Percentiles rank a stretch among this genome's conserved stretches.
Conservation (phyloP, 64 coral and sea anemone species). For the Exaiptasia diaphana region DNA sequence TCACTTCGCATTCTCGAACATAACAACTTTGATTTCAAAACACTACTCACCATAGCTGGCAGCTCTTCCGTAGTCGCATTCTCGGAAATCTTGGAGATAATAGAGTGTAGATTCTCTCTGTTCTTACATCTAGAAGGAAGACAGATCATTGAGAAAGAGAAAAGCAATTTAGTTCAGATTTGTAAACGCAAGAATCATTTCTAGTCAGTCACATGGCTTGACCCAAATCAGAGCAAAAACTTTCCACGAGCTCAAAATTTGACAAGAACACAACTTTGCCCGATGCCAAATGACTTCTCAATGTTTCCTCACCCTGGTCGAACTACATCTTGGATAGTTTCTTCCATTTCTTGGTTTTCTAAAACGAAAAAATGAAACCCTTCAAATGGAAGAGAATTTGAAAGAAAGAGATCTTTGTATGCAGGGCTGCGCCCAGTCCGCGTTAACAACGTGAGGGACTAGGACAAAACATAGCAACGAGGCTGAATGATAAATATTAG, state of each 20-base stretch:
- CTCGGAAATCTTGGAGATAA: conserved; percentile 85
- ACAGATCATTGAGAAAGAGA: conserved; percentile 5
- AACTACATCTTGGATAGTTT: conserved; percentile 28
- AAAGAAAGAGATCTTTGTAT: conserved; percentile 46
- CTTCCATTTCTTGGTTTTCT: conserved; percentile 34
- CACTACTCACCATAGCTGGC: conserved; percentile 56
- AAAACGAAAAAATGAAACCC: conserved; percentile 34
- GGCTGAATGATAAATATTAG: too few species aligned
- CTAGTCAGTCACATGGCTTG: not conserved
- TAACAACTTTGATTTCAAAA: conserved; percentile 18
- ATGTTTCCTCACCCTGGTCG: conserved; percentile 9
- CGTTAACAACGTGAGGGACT: not conserved
- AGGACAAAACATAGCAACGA: conserved; percentile 4
- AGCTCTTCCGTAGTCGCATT: conserved; percentile 22
- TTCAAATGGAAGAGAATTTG: conserved; percentile 31
- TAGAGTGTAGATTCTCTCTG: conserved; percentile 85
- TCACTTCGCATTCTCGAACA: conserved; percentile 45
- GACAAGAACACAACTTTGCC: not conserved
- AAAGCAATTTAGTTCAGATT: not conserved
- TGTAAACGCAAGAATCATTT: not conserved
- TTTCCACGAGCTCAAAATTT: conserved; percentile 10
- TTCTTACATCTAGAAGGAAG: conserved; percentile 54
- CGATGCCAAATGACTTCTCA: not conserved
- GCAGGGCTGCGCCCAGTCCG: conserved; percentile 29
- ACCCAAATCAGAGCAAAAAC: conserved; percentile 7